Base-by-base conservation (phyloP, 2,888 invertebrate species). In the Altica lythri region DNA sequence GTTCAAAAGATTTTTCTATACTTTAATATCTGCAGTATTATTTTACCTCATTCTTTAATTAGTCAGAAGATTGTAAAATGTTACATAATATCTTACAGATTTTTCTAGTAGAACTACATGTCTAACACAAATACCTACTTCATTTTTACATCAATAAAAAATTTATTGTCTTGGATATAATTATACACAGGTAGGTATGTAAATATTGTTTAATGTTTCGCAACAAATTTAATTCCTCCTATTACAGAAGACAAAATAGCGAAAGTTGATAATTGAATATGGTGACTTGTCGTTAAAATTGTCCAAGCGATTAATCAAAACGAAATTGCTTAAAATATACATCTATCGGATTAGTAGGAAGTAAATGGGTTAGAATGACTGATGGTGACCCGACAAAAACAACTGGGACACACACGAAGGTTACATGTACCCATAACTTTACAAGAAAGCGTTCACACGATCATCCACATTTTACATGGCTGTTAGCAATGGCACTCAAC, bases 401-500 rank as follows among this genome's bases (percentile, higher is more conserved):
- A 56, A 50, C 46, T 53, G 48, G 55, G 53, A 59, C 59, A 59
- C 54, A 59, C 58, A 50, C 38, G 53, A 56, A 45, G 50, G 55
- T 47, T 54, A 54, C 42, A 16, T 32, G 35, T 51, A 56, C 54
- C 40, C 52, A 47, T 53, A 60, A 49, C 54, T 54, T 46, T 45
- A 42, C 42, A 58, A 54, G 53, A 56, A 56, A 51, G 45, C 43
- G 57, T 61, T 61, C 57, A 59, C 59, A 59, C 61, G 59, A 61
- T 55, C 59, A 59, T 61, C 61, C 61, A 55, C 55, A 55, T 59
- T 42, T 59, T 53, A 57, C 55, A 59, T 59, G 58, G 62, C 67
- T 68, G 52, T 55, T 49, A 55, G 50, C 53, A 55, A 57, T 57
- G 57, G 55, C 44, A 58, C 53, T 56, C 50, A 49, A 55, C 46